A percentile compares a stretch with the other conserved stretches of the same genome.
Conservation (phyloP, 1,140 invertebrate genomes). For the Drosophila burlai region DNA sequence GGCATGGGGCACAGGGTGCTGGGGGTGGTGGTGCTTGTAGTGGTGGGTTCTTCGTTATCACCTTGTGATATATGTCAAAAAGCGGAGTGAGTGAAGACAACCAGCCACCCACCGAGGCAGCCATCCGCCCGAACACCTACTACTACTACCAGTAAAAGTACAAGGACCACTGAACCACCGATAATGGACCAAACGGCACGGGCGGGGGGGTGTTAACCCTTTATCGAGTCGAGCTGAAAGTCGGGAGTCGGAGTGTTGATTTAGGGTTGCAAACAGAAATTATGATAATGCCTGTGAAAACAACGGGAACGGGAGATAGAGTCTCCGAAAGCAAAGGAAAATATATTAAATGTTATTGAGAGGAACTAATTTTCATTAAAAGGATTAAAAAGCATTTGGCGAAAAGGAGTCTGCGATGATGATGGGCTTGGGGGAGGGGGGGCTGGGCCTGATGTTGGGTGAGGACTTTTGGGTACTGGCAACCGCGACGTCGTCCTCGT, state of each 20-base stretch:
- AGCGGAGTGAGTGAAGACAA: conserved; percentile 12
- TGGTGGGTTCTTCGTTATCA: conserved; percentile 23
- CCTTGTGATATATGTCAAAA: conserved; percentile 69
- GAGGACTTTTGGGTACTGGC: conserved; percentile 10
- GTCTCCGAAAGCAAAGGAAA: conserved; percentile 72
- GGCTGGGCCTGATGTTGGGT: not conserved
- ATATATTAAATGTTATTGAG: conserved; percentile 85
- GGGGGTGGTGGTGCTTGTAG: not conserved
- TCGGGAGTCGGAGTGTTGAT: conserved; percentile 65
- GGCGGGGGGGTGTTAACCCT: conserved; percentile 50
- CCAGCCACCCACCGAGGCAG: too few species aligned
- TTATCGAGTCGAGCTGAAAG: conserved; percentile 57
- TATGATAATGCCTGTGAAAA: conserved; percentile 84
- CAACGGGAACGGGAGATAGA: conserved; percentile 47
- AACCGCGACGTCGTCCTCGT: conserved; percentile 47
- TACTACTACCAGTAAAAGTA: not conserved
- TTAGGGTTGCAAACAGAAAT: conserved; percentile 85
- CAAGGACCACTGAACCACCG: conserved; percentile 34
- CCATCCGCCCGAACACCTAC: conserved; percentile 1
- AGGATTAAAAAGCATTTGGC: conserved; percentile 84
- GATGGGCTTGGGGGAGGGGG: not conserved
- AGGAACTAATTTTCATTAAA: conserved; percentile 85
- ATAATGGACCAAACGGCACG: conserved; percentile 9
- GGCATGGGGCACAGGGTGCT: conserved; percentile 23
- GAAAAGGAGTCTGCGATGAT: conserved; percentile 14